Evolutionary conservation across 2,888 invertebrate genomes (phyloP).

Genomic region (Leptopilina myrica): DNA sequence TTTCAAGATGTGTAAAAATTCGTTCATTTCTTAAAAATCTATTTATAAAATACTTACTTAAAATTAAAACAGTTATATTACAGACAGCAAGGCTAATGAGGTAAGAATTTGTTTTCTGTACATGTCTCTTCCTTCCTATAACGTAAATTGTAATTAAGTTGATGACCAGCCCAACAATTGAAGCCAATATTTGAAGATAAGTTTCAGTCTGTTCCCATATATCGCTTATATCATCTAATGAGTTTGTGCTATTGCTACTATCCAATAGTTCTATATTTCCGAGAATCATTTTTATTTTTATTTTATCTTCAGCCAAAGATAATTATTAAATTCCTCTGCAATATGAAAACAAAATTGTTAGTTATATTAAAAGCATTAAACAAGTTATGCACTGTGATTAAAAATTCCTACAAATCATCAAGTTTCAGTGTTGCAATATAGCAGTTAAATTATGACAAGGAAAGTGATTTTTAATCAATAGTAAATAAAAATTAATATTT

Average conservation of each 20-base stretch:
- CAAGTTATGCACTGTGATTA: neutral
- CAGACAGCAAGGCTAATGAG: neutral
- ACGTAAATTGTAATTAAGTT: conserved; percentile 11
- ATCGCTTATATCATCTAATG: neutral
- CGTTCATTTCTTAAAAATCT: neutral
- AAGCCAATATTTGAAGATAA: conserved; percentile 13
- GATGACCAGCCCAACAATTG: neutral
- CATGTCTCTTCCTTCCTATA: conserved; percentile 1
- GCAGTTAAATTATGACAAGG: no score
- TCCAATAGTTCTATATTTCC: neutral
- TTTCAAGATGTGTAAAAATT: no score
- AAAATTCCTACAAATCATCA: no score
- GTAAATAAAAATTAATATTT: no score
- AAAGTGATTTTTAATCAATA: no score
- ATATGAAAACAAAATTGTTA: neutral
- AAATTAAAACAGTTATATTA: neutral
- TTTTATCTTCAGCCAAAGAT: neutral
- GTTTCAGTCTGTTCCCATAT: conserved; percentile 5
- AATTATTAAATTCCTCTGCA: neutral
- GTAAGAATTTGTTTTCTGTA: conserved; percentile 7
- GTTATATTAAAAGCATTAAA: neutral
- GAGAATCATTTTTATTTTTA: neutral
- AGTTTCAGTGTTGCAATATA: no score
- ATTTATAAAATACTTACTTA: conserved; percentile 2
- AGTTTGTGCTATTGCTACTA: neutral